Evolutionary conservation across 2,113 vertebrate species (phyloP), one percentile per base, ranked within the genome.

Genomic region (Perca schrenkii): DNA sequence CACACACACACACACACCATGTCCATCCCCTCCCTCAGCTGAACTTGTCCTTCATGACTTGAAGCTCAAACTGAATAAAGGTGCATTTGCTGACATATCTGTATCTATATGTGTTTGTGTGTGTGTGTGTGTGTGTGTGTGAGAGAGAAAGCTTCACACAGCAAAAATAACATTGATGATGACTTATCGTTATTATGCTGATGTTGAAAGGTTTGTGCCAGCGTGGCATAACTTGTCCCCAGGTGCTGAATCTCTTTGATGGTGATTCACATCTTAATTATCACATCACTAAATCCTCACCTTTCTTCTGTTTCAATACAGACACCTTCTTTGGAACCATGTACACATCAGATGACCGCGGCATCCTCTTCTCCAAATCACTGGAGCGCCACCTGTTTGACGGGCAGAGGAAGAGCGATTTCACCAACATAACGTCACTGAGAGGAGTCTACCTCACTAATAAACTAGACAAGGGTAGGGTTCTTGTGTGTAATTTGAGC

Each of bases 241-340:
- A 75, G 58, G n/a, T 21, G 53, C 47, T 4, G 3, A 68, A 40
- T 34, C 60, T 47, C 17, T 79, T 67, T 64, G n/a, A 31, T 14
- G 22, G 22, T n/a, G 49, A 46, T 31, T 2, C 28, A 16, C 6
- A 8, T 43, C 61, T 49, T 12, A 13, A 36, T 50, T 52, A 12
- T 43, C 14, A 54, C n/a, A 17, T 77, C n/a, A 47, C 11, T 28
- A 17, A 66, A 56, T 68, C 52, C 21, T 52, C 36, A 43, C 4
- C 14, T 34, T 21, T 19, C 1, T 47, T 67, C 25, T 56, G 3
- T 72, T 81, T 77, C 61, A n/a, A 49, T 57, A 65, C 88, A 93
- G 95, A 96, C 64, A 95, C 95, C 12, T 95, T 88, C 89, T 96
- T 95, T 61, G 96, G 95, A 31, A 96, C 95, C 28, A 93, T 96